These are phyloP conservation scores for Drosophila leonis DNA, from an alignment of 2,888 invertebrate species.

Conservation along the genomic window DNA sequence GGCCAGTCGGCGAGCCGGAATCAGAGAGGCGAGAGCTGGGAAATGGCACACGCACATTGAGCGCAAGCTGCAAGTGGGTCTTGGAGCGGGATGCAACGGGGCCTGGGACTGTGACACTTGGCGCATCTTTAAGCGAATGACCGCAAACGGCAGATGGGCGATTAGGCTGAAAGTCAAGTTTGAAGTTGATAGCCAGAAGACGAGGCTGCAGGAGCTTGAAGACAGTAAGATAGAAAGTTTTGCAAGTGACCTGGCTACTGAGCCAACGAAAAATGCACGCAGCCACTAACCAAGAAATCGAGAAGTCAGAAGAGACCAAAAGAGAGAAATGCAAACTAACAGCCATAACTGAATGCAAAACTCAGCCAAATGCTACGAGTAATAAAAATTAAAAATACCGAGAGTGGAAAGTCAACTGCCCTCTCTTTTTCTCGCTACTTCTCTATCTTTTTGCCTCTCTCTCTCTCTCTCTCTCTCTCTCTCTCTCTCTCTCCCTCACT, in stretches of 20 bases:
- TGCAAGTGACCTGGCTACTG: constrained; percentile 73
- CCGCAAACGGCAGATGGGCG: constrained; percentile 65
- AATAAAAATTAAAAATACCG: constrained; percentile 74
- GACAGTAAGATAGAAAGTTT: constrained; percentile 73
- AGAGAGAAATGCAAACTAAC: constrained; percentile 70
- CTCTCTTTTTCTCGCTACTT: neutral
- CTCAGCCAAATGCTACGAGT: constrained; percentile 62
- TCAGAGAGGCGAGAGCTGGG: neutral
- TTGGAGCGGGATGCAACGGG: constrained; percentile 13
- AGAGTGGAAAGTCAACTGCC: constrained; percentile 61
- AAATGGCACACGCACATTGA: constrained; percentile 39
- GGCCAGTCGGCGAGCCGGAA: constrained; percentile 15
- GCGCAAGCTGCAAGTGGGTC: constrained; percentile 22
- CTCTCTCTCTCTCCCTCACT: neutral
- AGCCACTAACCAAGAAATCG: constrained; percentile 30
- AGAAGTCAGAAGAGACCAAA: constrained; percentile 26
- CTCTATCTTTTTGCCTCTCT: neutral
- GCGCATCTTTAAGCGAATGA: constrained; percentile 67
- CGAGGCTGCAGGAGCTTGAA: constrained; percentile 26
- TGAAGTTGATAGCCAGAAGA: constrained; percentile 56
- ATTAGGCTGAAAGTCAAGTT: constrained; percentile 66
- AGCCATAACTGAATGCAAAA: constrained; percentile 70
- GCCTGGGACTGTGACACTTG: constrained; percentile 64
- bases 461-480: neutral
- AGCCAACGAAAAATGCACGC: constrained; percentile 73